Evolutionary conservation across 1,140 invertebrate species (phyloP), one percentile per base, ranked within the genome.

Genomic region (Neodiprion pinetum): DNA sequence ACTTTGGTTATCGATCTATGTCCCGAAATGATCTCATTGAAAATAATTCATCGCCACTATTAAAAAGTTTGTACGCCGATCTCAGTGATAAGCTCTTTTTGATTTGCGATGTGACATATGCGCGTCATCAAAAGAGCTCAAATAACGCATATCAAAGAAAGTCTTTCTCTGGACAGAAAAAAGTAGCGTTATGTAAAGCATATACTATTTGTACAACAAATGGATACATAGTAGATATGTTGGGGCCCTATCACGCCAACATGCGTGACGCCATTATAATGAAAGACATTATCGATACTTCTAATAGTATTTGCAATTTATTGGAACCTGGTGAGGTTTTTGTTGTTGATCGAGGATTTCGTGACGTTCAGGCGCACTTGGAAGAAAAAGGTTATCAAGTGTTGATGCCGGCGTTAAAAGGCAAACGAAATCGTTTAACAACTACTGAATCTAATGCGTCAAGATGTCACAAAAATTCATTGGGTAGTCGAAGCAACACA

Each of bases 211-310:
- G 17, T 21, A 21, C 17, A 21, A 78, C 71, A 7, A 77, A 72
- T 71, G 78, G 72, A 53, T 77, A 74, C 67, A 73, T 79, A 1
- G 65, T 77, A 1, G 73, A 79, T 50, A 68, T 74, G 5, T 68
- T 65, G 69, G 76, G 78, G 61, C 77, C 78, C 70, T 81, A 74
- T 74, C 9, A 21, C 28, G 77, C 66, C 4, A 82, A 72, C 66
- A 0, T 65, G 73, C 82, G 82, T 72, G 80, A 83, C 74, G 80
- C 76, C 50, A 9, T 61, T 40, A 23, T 70, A 48, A 70, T 23
- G 72, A 67, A 48, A 10, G 50, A 21, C 7, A 66, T 66, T 66
- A 23, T 72, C n/a, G 28, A 48, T 72, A 40, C 4, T 49, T 48
- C n/a, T 72, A n/a, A n/a, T 67, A 12, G 2, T 53, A 61, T 61